Evolutionary conservation across 2,113 vertebrate species (phyloP).

Genomic region (zebrafish (Danio rerio)): DNA sequence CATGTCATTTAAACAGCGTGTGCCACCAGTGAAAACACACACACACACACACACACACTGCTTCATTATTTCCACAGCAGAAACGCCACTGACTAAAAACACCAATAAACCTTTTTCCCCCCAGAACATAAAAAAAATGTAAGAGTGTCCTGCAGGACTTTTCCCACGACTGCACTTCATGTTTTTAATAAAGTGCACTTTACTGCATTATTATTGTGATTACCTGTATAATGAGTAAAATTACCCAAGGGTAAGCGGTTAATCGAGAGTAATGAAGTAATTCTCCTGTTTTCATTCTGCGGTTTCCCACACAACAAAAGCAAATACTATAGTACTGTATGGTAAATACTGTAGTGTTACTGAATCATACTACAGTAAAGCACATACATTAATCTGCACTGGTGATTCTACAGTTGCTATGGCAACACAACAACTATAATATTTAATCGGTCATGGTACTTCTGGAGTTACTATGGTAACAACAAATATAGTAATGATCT

Average conservation of each 20-base stretch:
- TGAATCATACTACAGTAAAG: too few relatives aligned
- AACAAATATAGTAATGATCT: too few relatives aligned
- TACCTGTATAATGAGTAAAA: not conserved
- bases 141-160: not conserved
- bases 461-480: too few relatives aligned
- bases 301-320: not conserved
- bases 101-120: not conserved
- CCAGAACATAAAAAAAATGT: not conserved
- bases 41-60: not conserved
- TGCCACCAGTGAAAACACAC: not conserved
- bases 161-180: not conserved
- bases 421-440: too few relatives aligned
- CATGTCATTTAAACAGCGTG: not conserved
- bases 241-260: not conserved
- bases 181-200: not conserved
- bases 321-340: too few relatives aligned
- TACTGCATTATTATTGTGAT: not conserved
- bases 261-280: not conserved
- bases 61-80: constrained; percentile 2
- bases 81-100: not conserved
- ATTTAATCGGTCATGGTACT: too few relatives aligned
- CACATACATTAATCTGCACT: too few relatives aligned
- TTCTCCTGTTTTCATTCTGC: not conserved
- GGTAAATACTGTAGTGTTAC: too few relatives aligned
- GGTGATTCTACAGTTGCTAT: too few relatives aligned